Percentiles rank a stretch among this genome's conserved stretches.
These are phyloP conservation scores for Drosophila emarginata DNA, from an alignment of 2,888 invertebrate species.

Conservation along the genomic window DNA sequence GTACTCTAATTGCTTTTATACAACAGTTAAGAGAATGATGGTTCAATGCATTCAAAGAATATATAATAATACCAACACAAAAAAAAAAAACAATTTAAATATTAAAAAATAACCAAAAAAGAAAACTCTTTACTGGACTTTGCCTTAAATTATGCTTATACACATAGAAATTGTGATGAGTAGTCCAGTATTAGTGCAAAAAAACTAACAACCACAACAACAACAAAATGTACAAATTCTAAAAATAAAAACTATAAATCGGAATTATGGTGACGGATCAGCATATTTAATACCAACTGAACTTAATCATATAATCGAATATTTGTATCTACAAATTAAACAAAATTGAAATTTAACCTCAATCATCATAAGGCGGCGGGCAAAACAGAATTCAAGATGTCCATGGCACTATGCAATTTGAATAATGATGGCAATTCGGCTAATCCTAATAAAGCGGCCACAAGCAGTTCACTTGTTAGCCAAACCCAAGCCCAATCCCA, in stretches of 20 bases:
- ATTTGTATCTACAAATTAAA: conserved; percentile 1
- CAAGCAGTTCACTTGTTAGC: conserved; percentile 7
- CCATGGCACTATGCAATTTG: conserved; percentile 75
- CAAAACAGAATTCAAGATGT: conserved; percentile 53
- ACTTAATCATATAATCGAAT: neutral
- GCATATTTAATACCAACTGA: neutral
- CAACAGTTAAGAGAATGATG: neutral
- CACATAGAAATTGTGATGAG: conserved; percentile 63
- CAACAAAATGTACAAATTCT: neutral
- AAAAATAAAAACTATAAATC: neutral
- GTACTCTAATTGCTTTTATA: neutral
- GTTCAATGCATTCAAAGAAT: neutral
- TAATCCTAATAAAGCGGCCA: conserved; percentile 23
- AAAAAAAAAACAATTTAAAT: neutral
- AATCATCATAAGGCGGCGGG: neutral
- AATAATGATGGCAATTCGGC: conserved; percentile 61
- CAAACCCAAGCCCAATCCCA: conserved; percentile 16
- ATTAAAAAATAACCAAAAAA: neutral
- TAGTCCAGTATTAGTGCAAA: conserved; percentile 60
- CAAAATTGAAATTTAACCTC: conserved; percentile 3
- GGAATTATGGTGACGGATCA: conserved; percentile 34
- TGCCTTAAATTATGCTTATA: conserved; percentile 61
- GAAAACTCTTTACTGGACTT: conserved; percentile 62
- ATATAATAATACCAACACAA: neutral
- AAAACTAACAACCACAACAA: conserved; percentile 15